Base-by-base conservation (phyloP, 2,113 vertebrate species). In the Nothobranchius kuhntae region DNA sequence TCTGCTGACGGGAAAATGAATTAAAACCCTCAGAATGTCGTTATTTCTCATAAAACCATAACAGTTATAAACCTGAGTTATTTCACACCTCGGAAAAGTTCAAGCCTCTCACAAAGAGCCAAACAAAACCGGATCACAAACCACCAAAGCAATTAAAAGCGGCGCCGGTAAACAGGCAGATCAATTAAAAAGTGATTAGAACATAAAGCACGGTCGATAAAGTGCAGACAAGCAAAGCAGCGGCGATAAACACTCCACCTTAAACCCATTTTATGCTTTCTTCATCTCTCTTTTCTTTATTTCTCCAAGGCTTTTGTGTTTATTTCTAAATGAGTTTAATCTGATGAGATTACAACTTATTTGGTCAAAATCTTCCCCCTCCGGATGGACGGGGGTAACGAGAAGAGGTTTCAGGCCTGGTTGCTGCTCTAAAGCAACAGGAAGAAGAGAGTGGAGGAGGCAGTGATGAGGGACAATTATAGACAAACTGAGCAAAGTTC, bases 111-210 rank as follows among this genome's bases (percentile, higher is more conserved):
- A 57, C 35, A 46, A 71, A 76, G 53, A 75, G 36, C 13, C 13
- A 55, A 78, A 59, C 56, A 64, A 72, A 76, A 24, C 48, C 21
- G 59, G 21, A 75, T 52, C 50, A 45, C 48, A 81, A 59, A 68
- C 60, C 0, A 9, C 64, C 50, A 26, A 63, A 74, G 64, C 75
- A 75, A 84, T 83, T 83, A 81, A 72, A 78, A 53, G n/a, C 65
- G 61, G 56, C 62, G 75, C 60, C 9, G 6, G 52, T 75, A 65
- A 75, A 76, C 68, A 61, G 61, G 65, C 63, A 48, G 81, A 85
- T 77, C 75, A 73, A 81, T 84, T 77, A 79, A 57, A 57, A 47
- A 75, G 80, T 42, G 73, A 85, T 77, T 79, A 68, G 62, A 78
- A 63, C 75, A 75, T 80, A 83, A 86, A 88, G 78, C 75, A 64